Evolutionary conservation across 1,140 invertebrate species (phyloP), one percentile per base, ranked within the genome.

Genomic region (Listronotus bonariensis): DNA sequence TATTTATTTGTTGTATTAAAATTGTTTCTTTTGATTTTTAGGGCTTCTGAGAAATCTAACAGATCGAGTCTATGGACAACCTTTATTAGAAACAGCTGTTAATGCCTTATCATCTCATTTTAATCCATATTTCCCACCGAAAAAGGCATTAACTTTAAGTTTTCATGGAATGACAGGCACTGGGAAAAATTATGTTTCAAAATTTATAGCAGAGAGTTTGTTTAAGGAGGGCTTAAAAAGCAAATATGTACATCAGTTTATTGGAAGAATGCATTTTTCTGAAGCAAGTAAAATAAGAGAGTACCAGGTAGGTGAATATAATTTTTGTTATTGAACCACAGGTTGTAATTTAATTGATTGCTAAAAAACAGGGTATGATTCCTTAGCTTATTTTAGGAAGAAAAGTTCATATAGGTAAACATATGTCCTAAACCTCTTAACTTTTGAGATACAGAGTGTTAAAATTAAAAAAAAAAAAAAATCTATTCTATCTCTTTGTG

Each of bases 101-200:
- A 46, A 80, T 66, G 87, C 89, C 36, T 77, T 90, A 38, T 69
- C 71, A 36, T 81, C 82, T 2, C 84, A 89, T 71, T 75, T 82
- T 48, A 70, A 77, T 61, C 53, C 74, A 17, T 69, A 72, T 17
- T 70, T 78, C 34, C 72, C 77, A 41, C 84, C 87, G 8, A 77
- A 78, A 40, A 92, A 92, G 78, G 86, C 90, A 55, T 76, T 92
- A 31, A 86, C 86, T 0, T 82, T 92, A 72, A 90, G 89, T 77
- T 86, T 92, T 72, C 91, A 94, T 82, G 92, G 92, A 1, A 87
- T 86, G 77, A 86, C 91, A 12, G 92, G 92, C 31, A 88, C 86
- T 52, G 94, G 94, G 0, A 97, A 97, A 77, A 96, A 92, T 78
- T 94, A 88, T 85, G 89, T 95, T 9, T 80, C 88, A n/a, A 84